phyloP scores from a whole-genome alignment of 2,888 invertebrate species.

The Alentia gelatinosa region DNA sequence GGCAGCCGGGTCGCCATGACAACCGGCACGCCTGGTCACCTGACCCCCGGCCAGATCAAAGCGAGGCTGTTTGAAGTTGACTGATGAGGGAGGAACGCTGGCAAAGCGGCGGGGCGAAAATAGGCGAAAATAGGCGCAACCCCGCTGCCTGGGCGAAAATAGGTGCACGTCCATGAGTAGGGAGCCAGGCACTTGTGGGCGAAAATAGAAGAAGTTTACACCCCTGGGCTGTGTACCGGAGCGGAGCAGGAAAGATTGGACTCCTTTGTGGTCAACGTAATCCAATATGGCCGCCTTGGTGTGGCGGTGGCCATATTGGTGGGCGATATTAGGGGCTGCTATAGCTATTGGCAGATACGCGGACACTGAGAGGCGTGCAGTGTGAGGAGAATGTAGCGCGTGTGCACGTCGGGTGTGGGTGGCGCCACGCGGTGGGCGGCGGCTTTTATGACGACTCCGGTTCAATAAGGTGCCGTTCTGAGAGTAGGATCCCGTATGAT shows the following conservation, averaged over 20 bases:
- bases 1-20: slow-evolving; percentile 18
- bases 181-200: neutral
- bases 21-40: neutral
- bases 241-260: neutral
- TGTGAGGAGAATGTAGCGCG: too few relatives aligned
- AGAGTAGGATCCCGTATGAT: too few relatives aligned
- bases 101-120: neutral
- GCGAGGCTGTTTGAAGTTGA: slow-evolving; percentile 27
- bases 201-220: neutral
- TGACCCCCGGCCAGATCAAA: neutral
- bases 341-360: neutral
- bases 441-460: too few relatives aligned
- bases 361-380: neutral
- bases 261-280: neutral
- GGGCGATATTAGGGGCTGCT: neutral
- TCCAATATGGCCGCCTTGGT: neutral
- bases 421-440: too few relatives aligned
- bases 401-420: too few relatives aligned
- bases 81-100: neutral
- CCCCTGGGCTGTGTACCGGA: neutral
- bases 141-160: neutral
- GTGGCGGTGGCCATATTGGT: neutral
- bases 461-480: too few relatives aligned
- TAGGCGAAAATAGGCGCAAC: neutral
- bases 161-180: neutral